Conservation (phyloP, 1,140 invertebrate species). For the Coptotermes formosanus region DNA sequence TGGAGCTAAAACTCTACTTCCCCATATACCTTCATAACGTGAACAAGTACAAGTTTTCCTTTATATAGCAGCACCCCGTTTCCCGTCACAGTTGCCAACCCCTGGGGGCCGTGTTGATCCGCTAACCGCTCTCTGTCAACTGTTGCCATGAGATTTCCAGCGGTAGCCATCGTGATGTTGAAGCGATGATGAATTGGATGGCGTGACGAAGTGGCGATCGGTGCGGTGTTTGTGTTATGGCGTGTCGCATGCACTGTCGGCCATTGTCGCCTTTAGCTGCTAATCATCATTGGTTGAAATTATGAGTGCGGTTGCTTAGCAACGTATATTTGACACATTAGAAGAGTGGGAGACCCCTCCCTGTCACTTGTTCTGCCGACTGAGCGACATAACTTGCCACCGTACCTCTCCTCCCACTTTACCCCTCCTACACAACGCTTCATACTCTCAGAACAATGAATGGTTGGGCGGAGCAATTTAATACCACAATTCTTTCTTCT, state of each 20-base stretch:
- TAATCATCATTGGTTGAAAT: constrained; percentile 30
- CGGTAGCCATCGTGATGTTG: not conserved
- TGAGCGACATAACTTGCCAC: not conserved
- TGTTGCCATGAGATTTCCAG: not conserved
- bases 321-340: constrained; percentile 21
- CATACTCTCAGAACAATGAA: too few species aligned
- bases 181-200: not conserved
- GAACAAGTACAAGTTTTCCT: too few species aligned
- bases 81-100: too few species aligned
- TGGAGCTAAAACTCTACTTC: too few species aligned
- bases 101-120: too few species aligned
- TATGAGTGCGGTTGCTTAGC: constrained; percentile 25
- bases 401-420: not conserved
- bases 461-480: too few species aligned
- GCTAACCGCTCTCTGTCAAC: not conserved
- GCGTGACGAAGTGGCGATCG: not conserved
- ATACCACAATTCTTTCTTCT: too few species aligned
- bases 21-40: too few species aligned
- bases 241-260: not conserved
- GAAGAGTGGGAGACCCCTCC: not conserved
- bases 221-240: not conserved
- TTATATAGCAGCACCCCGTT: too few species aligned
- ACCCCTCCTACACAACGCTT: not conserved
- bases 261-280: constrained; percentile 27
- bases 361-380: not conserved